Evolutionary conservation across 2,797 vertebrate genomes (phyloP).

Genomic region (Oceanodroma leucorhoa): DNA sequence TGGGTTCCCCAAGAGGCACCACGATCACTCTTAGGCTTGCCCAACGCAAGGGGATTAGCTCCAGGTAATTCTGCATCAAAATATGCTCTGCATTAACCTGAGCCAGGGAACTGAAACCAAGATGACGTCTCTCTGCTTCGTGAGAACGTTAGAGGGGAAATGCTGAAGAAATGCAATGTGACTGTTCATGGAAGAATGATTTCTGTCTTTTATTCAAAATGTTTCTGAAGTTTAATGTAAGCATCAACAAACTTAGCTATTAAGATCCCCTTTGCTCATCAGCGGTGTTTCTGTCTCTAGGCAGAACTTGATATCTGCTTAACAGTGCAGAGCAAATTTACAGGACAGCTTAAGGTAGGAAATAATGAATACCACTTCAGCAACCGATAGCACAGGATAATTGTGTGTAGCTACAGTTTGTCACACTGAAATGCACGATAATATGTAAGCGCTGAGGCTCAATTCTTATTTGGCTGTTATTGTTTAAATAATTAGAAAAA

Average conservation of each 20-base stretch:
- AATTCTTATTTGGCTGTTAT: neutral
- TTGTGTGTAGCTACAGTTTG: neutral
- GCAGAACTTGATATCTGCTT: neutral
- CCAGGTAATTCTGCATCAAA: neutral
- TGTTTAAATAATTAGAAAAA: neutral
- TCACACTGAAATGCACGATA: neutral
- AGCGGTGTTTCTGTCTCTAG: constrained; percentile 10
- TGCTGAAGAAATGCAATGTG: neutral
- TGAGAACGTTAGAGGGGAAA: neutral
- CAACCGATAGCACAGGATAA: neutral
- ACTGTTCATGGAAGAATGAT: neutral
- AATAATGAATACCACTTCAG: constrained; percentile 25
- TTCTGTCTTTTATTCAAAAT: constrained; percentile 2
- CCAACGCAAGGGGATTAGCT: neutral
- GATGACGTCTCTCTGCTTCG: accelerated
- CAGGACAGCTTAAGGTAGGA: constrained; percentile 46
- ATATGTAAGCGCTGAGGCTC: neutral
- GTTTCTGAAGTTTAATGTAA: constrained; percentile 14
- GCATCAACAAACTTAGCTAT: neutral
- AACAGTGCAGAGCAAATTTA: constrained; percentile 40
- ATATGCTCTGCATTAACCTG: neutral
- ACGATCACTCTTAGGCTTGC: neutral
- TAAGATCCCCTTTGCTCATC: constrained; percentile 5
- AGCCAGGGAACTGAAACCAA: neutral
- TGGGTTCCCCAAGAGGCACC: neutral